phyloP scores from a whole-genome alignment of 2,797 vertebrate genomes.

The Falco novaeseelandiae region DNA sequence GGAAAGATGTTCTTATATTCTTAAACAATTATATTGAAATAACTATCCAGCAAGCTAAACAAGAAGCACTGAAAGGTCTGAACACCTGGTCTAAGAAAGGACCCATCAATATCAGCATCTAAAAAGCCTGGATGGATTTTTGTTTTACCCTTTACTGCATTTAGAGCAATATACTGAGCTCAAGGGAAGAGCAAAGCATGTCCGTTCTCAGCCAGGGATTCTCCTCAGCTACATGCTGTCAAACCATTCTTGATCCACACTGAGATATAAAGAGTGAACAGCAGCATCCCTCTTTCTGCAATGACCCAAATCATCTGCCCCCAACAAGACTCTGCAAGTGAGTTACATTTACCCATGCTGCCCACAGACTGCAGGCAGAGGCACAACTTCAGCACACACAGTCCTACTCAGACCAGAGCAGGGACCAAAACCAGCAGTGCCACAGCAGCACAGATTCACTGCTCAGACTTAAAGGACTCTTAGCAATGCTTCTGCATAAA shows the following conservation, averaged over 20 bases:
- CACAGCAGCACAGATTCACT: neutral
- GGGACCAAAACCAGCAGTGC: neutral
- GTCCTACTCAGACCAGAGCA: neutral
- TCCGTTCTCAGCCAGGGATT: neutral
- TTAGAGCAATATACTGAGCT: neutral
- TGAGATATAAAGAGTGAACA: neutral
- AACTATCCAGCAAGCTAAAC: neutral
- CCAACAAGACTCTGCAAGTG: neutral
- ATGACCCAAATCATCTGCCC: no score
- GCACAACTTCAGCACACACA: neutral
- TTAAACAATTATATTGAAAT: neutral
- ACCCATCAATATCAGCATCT: neutral
- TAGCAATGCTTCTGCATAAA: no score
- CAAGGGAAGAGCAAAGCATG: neutral
- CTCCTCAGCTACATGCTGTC: neutral
- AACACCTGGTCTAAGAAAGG: neutral
- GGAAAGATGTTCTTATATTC: neutral
- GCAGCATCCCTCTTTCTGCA: neutral
- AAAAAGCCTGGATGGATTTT: neutral
- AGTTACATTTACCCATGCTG: rapidly evolving
- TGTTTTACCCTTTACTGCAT: neutral
- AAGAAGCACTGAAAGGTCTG: neutral
- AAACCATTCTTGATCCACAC: neutral
- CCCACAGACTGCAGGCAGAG: neutral
- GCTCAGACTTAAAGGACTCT: neutral